Conservation (phyloP, 2,888 invertebrate genomes). For the Cenopis cana region DNA sequence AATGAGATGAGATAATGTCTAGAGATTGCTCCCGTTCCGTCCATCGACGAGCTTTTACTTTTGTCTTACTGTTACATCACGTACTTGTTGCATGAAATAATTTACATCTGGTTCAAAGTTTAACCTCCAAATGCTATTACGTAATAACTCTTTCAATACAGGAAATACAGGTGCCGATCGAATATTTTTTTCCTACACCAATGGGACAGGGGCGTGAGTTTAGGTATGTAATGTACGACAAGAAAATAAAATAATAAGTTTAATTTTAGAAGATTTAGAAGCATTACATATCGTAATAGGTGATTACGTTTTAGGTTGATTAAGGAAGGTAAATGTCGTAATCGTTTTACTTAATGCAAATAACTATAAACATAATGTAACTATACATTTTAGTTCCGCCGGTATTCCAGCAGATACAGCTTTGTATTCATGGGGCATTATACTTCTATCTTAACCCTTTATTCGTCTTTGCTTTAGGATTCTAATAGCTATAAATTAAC, state of each 20-base stretch:
- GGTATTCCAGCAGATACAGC: constrained; percentile 13
- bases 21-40: constrained; percentile 22
- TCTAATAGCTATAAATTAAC: constrained; percentile 15
- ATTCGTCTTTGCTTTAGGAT: constrained; percentile 28
- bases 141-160: neutral
- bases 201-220: no score
- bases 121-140: constrained; percentile 3
- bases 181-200: no score
- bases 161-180: neutral
- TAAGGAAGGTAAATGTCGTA: neutral
- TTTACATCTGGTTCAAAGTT: constrained; percentile 36
- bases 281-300: no score
- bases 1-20: constrained; percentile 4
- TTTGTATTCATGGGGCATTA: constrained; percentile 34
- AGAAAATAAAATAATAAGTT: no score
- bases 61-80: constrained; percentile 24
- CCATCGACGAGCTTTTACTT: constrained; percentile 28
- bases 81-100: constrained; percentile 22
- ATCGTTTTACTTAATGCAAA: neutral
- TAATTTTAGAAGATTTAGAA: neutral
- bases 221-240: no score
- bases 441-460: constrained; percentile 38
- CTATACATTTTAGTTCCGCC: neutral
- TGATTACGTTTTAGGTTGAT: no score
- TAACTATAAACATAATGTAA: neutral